Evolutionary conservation across 2,113 vertebrate species (phyloP).

Genomic region (Syrrhaptes paradoxus): DNA sequence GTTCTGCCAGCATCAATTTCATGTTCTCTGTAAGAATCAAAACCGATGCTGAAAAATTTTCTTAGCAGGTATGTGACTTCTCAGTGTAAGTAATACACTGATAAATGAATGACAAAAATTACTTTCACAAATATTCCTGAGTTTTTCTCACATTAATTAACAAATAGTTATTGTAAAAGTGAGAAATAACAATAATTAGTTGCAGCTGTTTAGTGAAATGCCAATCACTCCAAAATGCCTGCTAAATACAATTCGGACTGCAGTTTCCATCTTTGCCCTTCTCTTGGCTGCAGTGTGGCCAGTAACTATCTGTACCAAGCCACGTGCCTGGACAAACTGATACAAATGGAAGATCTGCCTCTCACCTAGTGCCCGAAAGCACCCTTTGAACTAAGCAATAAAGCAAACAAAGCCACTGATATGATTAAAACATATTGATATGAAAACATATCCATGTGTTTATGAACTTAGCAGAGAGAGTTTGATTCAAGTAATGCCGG

Average conservation of each 20-base stretch:
- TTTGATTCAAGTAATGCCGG: not conserved
- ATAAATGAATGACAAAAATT: not conserved
- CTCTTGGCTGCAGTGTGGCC: not conserved
- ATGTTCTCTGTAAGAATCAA: not conserved
- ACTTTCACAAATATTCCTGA: not conserved
- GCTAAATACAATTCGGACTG: not conserved
- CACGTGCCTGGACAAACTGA: not conserved
- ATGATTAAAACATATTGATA: not conserved
- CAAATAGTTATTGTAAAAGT: not conserved
- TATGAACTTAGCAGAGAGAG: constrained; percentile 18
- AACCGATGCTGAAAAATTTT: not conserved
- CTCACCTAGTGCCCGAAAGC: not conserved
- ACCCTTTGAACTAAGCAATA: not conserved
- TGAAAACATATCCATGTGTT: not conserved
- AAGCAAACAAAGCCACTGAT: not conserved
- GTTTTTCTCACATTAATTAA: not conserved
- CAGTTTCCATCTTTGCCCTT: not conserved
- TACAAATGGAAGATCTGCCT: not conserved
- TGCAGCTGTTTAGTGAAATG: not conserved
- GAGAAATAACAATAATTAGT: not conserved
- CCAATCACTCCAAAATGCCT: not conserved
- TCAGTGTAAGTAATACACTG: not conserved
- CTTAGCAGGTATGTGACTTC: fast-evolving
- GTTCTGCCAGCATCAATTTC: not conserved
- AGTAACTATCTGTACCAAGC: not conserved